Percentiles rank a stretch among this genome's conserved stretches.
Evolutionary conservation across 2,113 vertebrate species (phyloP).

Genomic region (Menura novaehollandiae): DNA sequence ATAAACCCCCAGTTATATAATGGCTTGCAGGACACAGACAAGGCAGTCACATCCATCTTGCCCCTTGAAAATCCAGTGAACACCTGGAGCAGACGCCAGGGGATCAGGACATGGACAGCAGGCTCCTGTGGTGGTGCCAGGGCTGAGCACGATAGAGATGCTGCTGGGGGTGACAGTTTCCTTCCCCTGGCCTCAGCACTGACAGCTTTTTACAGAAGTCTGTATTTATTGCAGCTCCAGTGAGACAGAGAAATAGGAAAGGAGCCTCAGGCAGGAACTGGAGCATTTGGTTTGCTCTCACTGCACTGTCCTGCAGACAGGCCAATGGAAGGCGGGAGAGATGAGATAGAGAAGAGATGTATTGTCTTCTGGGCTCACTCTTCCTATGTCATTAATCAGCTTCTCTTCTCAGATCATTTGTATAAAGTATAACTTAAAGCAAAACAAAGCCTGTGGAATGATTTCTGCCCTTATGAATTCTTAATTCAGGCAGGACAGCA

Average conservation of each 20-base stretch:
- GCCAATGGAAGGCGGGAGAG: background rate
- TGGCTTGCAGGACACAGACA: background rate
- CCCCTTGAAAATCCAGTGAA: accelerated
- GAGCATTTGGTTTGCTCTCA: background rate
- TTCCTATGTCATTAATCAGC: slow-evolving; percentile 20
- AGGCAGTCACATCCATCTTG: background rate
- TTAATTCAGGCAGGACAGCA: slow-evolving; percentile 25
- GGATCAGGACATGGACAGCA: background rate
- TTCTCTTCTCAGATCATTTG: slow-evolving; percentile 13
- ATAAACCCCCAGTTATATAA: background rate
- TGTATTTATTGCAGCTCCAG: background rate
- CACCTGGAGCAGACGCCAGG: background rate
- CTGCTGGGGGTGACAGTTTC: background rate
- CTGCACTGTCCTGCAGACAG: background rate
- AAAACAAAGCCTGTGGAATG: slow-evolving; percentile 22
- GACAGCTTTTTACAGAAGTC: background rate
- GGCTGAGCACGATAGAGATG: background rate
- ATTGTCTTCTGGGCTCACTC: background rate
- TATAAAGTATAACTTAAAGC: slow-evolving; percentile 8
- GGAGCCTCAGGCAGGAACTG: background rate
- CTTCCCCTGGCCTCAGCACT: background rate
- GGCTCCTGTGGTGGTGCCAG: background rate
- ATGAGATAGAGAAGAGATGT: background rate
- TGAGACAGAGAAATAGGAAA: background rate
- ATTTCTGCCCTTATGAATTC: slow-evolving; percentile 47